Conservation (phyloP, 2,888 invertebrate genomes). For the Nyleta sp. region DNA sequence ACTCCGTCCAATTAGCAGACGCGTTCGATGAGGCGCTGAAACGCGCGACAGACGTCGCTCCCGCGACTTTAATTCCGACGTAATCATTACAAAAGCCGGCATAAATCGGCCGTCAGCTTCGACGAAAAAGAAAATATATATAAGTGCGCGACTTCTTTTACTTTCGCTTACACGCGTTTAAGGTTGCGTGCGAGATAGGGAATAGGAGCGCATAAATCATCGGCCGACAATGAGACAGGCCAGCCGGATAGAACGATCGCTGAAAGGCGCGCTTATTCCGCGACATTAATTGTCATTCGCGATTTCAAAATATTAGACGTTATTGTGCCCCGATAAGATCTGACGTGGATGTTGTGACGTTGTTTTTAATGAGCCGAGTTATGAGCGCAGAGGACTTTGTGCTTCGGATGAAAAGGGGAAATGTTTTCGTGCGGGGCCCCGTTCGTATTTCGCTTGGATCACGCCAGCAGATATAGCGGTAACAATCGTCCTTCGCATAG, state of each 20-base stretch:
- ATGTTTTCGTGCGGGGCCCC: too few species aligned
- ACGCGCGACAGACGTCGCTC: constrained; percentile 7
- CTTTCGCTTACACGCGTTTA: constrained; percentile 56
- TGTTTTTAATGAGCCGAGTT: constrained; percentile 39
- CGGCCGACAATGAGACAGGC: constrained; percentile 58
- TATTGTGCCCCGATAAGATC: constrained; percentile 27
- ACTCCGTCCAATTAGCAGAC: constrained; percentile 72
- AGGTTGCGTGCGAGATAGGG: constrained; percentile 47
- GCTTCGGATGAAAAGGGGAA: constrained; percentile 36
- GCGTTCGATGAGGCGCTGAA: constrained; percentile 39
- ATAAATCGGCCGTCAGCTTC: constrained; percentile 71
- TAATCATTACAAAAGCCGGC: constrained; percentile 38
- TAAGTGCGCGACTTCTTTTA: constrained; percentile 60
- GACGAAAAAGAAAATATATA: constrained; percentile 44
- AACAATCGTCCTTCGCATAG: constrained; percentile 74
- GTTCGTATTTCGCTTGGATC: constrained; percentile 43
- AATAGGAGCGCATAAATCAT: constrained; percentile 62
- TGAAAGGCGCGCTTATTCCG: constrained; percentile 45
- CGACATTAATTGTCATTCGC: constrained; percentile 56
- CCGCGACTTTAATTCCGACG: constrained; percentile 13
- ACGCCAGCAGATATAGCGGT: constrained; percentile 56
- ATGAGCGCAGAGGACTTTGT: constrained; percentile 17
- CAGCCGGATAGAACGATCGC: constrained; percentile 51
- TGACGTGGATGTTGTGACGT: constrained; percentile 27
- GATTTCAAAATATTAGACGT: constrained; percentile 40